Evolutionary conservation across 2,888 invertebrate species (phyloP), one percentile per base, ranked within the genome.

Genomic region (Alloplasta piceator): DNA sequence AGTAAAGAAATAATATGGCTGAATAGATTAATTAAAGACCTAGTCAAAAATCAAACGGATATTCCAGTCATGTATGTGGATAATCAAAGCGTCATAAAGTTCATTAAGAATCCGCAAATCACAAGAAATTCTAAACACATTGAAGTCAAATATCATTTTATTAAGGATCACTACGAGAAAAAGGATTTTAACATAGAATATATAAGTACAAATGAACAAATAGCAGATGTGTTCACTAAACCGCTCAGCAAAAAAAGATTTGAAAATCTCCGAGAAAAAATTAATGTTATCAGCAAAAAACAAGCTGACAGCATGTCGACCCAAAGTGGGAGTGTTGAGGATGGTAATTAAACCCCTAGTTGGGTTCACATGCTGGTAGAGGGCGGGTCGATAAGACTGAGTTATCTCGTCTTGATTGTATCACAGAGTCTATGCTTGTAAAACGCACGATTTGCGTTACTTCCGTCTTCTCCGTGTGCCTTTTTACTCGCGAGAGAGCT

Each of bases 61-160:
- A 48, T 48, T 9, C 63, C 73, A 5, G 41, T 16, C 39, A 9
- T 82, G 43, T 67, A 41, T 26, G 12, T 82, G 6, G 78, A 82
- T 48, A 82, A 82, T 48, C 75, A 75, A 58, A 76, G 67, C 10
- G 79, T 71, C 5, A 74, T 70, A n/a, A 56, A 64, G 41, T 39
- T 73, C 16, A 39, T 81, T 6, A 82, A 78, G 14, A 74, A 82
- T 38, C 70, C 78, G 10, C 36, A 70, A 14, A 64, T 78, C 39
- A 16, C 68, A 4, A 70, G 46, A 46, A 46, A 46, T 46, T 0
- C 50, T 50, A 77, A 77, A 3, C 71, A 77, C 26, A 71, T 77
- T 7, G 70, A 77, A 38, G 39, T 64, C 0, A 58, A 64, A 1
- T 73, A 43, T 26, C 67, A 78, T n/a, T 78, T 52, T 5, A n/a